Conservation (phyloP, 2,797 vertebrate species). For the Eospalax fontanierii region DNA sequence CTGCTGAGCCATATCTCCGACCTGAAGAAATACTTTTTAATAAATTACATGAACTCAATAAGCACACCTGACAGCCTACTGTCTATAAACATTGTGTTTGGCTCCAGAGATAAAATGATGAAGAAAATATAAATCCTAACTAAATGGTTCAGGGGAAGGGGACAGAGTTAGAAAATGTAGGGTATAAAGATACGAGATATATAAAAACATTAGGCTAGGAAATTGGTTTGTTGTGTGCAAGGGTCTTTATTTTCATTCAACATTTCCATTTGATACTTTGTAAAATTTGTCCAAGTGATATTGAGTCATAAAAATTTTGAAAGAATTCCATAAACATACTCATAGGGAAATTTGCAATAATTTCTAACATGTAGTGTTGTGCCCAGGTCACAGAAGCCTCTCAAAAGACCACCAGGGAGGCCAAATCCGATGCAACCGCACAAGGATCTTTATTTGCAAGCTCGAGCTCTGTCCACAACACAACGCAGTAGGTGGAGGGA, state of each 20-base stretch:
- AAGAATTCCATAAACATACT: not conserved
- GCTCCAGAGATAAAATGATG: not conserved
- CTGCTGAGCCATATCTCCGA: too few relatives aligned
- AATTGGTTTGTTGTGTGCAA: not conserved
- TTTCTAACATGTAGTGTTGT: not conserved
- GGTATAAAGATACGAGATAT: too few relatives aligned
- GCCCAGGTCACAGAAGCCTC: too few relatives aligned
- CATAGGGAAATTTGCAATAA: not conserved
- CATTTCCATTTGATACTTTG: not conserved
- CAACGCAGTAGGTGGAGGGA: too few relatives aligned
- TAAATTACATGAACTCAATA: not conserved
- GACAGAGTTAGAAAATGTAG: not conserved
- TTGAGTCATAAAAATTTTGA: not conserved
- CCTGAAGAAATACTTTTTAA: not conserved
- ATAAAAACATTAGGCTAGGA: not conserved
- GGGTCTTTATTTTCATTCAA: not conserved
- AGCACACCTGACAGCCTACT: not conserved
- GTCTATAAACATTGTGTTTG: not conserved
- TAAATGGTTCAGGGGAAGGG: not conserved
- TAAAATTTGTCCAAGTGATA: slow-evolving; percentile 3
- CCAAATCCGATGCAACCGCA: too few relatives aligned
- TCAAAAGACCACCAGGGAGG: too few relatives aligned
- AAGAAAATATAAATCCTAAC: not conserved
- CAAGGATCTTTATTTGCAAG: too few relatives aligned
- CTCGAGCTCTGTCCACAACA: too few relatives aligned